These are phyloP conservation scores for Colletes collaris DNA, from an alignment of 2,888 invertebrate genomes.

Conservation along the genomic window DNA sequence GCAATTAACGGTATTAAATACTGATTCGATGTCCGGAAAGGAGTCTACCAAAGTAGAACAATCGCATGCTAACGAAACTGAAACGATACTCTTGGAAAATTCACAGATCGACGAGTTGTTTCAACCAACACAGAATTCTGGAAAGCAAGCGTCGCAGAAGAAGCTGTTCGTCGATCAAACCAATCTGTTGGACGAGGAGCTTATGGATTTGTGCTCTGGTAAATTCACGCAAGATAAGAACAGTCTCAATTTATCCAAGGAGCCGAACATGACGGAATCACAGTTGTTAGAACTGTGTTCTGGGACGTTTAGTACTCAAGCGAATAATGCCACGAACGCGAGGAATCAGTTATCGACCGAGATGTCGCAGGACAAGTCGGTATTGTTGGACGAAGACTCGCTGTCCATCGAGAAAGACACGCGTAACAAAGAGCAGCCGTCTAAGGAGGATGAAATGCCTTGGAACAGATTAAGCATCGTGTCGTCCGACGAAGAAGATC, in stretches of 20 bases:
- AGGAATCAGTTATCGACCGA: constrained; percentile 7
- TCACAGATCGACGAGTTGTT: constrained; percentile 46
- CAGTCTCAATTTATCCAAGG: constrained; percentile 25
- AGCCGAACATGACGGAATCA: constrained; percentile 65
- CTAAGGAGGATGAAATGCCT: constrained; percentile 67
- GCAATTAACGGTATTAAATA: constrained; percentile 81
- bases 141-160: constrained; percentile 77
- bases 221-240: constrained; percentile 67
- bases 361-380: constrained; percentile 75
- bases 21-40: constrained; percentile 53
- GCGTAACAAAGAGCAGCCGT: constrained; percentile 75
- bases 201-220: constrained; percentile 85
- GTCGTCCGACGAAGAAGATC: constrained; percentile 81
- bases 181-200: constrained; percentile 83
- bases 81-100: constrained; percentile 36
- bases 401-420: constrained; percentile 77
- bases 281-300: constrained; percentile 83
- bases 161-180: constrained; percentile 81
- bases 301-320: constrained; percentile 84
- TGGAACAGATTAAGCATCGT: constrained; percentile 63
- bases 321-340: constrained; percentile 70
- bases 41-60: constrained; percentile 31
- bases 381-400: constrained; percentile 73
- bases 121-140: constrained; percentile 30
- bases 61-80: constrained; percentile 15